A percentile compares a stretch with the other conserved stretches of the same genome.
Conservation (phyloP, 2,888 invertebrate species). For the Rhynchonema sp. region DNA sequence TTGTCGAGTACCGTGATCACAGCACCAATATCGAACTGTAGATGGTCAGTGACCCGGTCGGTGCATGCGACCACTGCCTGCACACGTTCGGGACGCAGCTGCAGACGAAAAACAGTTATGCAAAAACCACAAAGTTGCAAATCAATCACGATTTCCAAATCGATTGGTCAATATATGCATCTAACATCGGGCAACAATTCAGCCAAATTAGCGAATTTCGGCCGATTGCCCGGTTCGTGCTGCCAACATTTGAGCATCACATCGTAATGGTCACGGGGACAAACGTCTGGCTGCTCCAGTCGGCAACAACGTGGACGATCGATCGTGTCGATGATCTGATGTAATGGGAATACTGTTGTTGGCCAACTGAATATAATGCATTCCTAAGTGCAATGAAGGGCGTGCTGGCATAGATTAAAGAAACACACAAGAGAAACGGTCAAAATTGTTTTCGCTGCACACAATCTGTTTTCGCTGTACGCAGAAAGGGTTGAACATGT, state of each 20-base stretch:
- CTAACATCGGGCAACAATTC: slow-evolving; percentile 48
- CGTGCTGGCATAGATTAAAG: background rate
- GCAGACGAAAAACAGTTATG: slow-evolving; percentile 10
- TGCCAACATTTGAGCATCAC: slow-evolving; percentile 91
- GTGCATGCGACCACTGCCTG: slow-evolving; percentile 50
- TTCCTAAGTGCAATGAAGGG: background rate
- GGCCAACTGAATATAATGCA: no score
- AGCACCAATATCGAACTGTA: slow-evolving; percentile 67
- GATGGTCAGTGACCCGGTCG: slow-evolving; percentile 45
- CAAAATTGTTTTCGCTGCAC: no score
- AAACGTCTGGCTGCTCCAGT: slow-evolving; percentile 76
- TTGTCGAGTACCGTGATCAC: slow-evolving; percentile 77
- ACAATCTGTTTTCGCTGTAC: background rate
- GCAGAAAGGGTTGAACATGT: no score
- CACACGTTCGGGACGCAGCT: slow-evolving; percentile 73
- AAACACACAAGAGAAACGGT: background rate
- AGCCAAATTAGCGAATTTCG: slow-evolving; percentile 67
- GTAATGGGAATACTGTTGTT: no score
- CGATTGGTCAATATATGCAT: background rate
- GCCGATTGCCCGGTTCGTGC: slow-evolving; percentile 66
- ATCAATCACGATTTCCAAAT: background rate
- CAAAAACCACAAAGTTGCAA: background rate
- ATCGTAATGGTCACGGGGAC: slow-evolving; percentile 72
- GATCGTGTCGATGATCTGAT: slow-evolving; percentile 66
- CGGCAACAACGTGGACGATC: slow-evolving; percentile 63